phyloP scores from a whole-genome alignment of 2,888 invertebrate species.

The Arge pagana region DNA sequence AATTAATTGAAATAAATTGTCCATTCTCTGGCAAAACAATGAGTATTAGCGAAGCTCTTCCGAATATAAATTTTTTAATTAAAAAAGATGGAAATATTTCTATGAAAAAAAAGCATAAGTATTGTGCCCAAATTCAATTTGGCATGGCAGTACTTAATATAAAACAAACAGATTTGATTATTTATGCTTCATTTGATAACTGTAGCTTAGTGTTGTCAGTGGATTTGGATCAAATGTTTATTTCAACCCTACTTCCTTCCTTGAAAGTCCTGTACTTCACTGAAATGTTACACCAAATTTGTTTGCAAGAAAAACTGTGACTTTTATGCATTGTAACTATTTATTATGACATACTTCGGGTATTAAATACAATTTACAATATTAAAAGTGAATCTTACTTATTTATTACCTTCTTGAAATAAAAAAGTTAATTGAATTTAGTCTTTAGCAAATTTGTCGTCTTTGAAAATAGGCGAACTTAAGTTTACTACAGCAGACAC shows the following conservation, averaged over 20 bases:
- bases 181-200: conserved; percentile 19
- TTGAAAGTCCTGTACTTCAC: too few species aligned
- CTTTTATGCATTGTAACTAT: too few species aligned
- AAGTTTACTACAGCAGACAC: conserved; percentile 21
- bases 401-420: too few species aligned
- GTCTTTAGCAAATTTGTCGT: conserved; percentile 12
- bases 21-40: not conserved
- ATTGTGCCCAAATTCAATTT: conserved; percentile 32
- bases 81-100: conserved; percentile 2
- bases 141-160: conserved; percentile 34
- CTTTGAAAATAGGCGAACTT: conserved; percentile 14
- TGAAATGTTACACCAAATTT: too few species aligned
- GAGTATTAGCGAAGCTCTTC: not conserved
- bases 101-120: conserved; percentile 29
- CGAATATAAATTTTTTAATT: not conserved
- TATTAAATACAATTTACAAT: too few species aligned
- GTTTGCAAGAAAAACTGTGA: too few species aligned
- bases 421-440: too few species aligned
- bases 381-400: too few species aligned
- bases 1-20: conserved; percentile 4
- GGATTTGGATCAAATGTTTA: too few species aligned
- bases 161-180: conserved; percentile 24
- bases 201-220: too few species aligned
- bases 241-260: too few species aligned
- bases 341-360: too few species aligned